Evolutionary conservation across 2,888 invertebrate species (phyloP), one percentile per base, ranked within the genome.

Genomic region (Megamerina dolium): DNA sequence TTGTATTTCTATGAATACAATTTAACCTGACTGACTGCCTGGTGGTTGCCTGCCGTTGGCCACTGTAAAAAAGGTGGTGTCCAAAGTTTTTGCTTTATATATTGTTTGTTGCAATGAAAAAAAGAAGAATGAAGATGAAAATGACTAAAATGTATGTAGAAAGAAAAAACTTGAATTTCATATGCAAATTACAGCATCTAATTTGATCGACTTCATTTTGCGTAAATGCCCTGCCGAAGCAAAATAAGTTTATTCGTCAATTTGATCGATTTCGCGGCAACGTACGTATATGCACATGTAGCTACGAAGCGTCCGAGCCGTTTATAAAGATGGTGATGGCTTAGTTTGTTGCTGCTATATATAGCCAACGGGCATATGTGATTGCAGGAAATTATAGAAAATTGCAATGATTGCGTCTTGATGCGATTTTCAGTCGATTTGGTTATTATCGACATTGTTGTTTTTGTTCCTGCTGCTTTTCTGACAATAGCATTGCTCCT

Each of bases 371-470:
- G 56, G 57, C 59, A 52, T 43, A 50, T 50, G 43, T 57, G 58
- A 63, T 63, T 60, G 58, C 53, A 56, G 58, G 60, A 66, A 66
- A 64, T 64, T 64, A 66, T 61, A 63, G 53, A 60, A 66, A 66
- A 64, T 64, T 64, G 66, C 60, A 60, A 63, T 64, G 63, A 65
- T 64, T 61, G 38, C n/a, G 23, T 23, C 42, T 50, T 49, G 48
- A 45, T 41, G 41, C 32, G 36, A 14, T 40, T 21, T 6, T 16
- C n/a, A n/a, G n/a, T n/a, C n/a, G n/a, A n/a, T n/a, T n/a, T n/a
- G n/a, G n/a, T n/a, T n/a, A n/a, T n/a, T n/a, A n/a, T n/a, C n/a
- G n/a, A n/a, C n/a, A n/a, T n/a, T n/a, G n/a, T n/a, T n/a, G n/a
- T n/a, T n/a, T n/a, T n/a, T n/a, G n/a, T n/a, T n/a, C n/a, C n/a